Evolutionary conservation across 1,140 invertebrate genomes (phyloP).

Genomic region (Cataglyphis hispanica): DNA sequence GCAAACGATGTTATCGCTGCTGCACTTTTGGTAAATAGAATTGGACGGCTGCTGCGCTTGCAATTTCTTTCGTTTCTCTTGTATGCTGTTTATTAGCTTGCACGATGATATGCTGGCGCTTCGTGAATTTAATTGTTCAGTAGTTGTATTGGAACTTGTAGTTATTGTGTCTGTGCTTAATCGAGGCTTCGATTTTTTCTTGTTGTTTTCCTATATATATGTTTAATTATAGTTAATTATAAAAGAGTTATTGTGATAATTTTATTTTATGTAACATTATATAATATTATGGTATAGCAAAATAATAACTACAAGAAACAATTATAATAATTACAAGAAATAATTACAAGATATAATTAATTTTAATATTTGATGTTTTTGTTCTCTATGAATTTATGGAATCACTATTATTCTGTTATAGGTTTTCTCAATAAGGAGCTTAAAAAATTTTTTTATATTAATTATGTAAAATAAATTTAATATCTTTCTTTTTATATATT

Average conservation of each 20-base stretch:
- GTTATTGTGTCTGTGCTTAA: neutral
- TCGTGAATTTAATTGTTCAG: slow-evolving; percentile 49
- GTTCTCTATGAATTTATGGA: neutral
- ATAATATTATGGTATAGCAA: neutral
- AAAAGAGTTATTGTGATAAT: neutral
- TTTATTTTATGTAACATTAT: neutral
- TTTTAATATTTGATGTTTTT: neutral
- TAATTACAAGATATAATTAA: slow-evolving; percentile 5
- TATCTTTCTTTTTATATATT: neutral
- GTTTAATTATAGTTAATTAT: neutral
- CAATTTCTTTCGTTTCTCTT: slow-evolving; percentile 51
- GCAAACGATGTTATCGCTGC: neutral
- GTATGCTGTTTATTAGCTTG: slow-evolving; percentile 65
- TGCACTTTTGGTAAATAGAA: slow-evolving; percentile 6
- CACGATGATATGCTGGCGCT: slow-evolving; percentile 62
- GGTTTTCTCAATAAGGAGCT: neutral
- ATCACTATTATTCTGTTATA: neutral
- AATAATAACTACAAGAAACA: slow-evolving; percentile 2
- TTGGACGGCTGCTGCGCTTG: slow-evolving; percentile 17
- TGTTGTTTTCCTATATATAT: slow-evolving; percentile 13
- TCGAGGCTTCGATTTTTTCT: slow-evolving; percentile 18
- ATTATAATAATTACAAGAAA: too few species aligned
- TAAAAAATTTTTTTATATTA: neutral
- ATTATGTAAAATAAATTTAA: neutral
- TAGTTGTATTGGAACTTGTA: slow-evolving; percentile 58